Base-by-base conservation (phyloP, 37 sponge, comb jelly and placozoan species). In the Mnemiopsis leidyi region DNA sequence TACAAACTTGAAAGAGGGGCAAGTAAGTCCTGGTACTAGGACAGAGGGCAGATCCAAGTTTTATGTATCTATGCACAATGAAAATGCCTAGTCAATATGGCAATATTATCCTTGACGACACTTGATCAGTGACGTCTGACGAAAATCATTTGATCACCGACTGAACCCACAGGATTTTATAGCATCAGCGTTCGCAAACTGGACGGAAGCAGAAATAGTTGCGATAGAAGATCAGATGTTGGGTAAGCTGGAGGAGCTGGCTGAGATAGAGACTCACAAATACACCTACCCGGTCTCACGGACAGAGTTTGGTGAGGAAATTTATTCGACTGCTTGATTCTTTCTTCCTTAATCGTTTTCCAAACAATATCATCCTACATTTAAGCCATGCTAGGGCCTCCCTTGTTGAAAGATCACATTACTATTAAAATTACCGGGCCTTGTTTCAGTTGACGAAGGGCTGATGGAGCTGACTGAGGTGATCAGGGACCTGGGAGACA, bases 181-280 rank as follows among this genome's bases (percentile, higher is more conserved):
- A 28, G 24, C 33, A 20, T n/a, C 36, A 9, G 90, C 90, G n/a
- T 85, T 85, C 39, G 23, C 90, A 39, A 85, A 85, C 61, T 85
- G 90, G 90, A 85, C 90, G 0, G 90, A 85, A 85, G 90, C 90
- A 39, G 90, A 85, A 61, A 85, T 85, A 40, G 90, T 85, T 39
- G 90, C 90, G 3, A 85, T 85, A 23, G 90, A 85, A 26, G 90
- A 85, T 26, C 90, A 85, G 61, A 85, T 85, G 90, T 39, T 85
- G 5, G 90, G 23, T 2, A 85, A 85, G 29, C 61, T 85, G 23
- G 90, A 85, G 48, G 90, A 85, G 61, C 48, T 85, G 24, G 24
- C 90, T 40, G 28, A 38, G 61, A 85, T 85, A 24, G 90, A 85
- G 29, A 85, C 90, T 13, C 90, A 85, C 61, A 85, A 85, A 29